Conservation (phyloP, 53 echinoderm and acorn worm genomes). For the Pentamera pediparva region DNA sequence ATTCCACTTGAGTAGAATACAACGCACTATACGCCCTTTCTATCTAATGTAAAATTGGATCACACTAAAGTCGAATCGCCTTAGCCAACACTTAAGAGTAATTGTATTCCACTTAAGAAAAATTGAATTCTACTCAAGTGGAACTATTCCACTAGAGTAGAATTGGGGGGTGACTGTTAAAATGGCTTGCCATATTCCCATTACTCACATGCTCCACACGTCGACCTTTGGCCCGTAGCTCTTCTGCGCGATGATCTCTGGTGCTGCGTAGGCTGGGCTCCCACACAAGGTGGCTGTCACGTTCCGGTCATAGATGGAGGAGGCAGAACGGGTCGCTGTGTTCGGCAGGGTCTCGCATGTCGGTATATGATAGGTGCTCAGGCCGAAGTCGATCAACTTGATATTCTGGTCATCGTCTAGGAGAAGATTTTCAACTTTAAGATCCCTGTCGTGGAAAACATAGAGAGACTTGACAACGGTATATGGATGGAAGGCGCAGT, state of each 20-base stretch:
- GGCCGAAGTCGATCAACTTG: slow-evolving; percentile 92
- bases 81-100: too few species aligned
- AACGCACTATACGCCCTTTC: too few species aligned
- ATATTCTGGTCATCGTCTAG: slow-evolving; percentile 77
- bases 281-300: slow-evolving; percentile 72
- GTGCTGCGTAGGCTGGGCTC: slow-evolving; percentile 96
- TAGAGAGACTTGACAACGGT: too few species aligned
- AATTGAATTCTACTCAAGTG: too few species aligned
- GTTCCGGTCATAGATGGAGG: slow-evolving; percentile 1
- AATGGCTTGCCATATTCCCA: too few species aligned
- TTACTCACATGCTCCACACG: slow-evolving; percentile 98
- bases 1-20: too few species aligned
- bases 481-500: too few species aligned
- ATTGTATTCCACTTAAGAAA: too few species aligned
- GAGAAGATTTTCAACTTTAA: slow-evolving; percentile 92
- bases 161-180: too few species aligned
- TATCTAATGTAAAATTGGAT: too few species aligned
- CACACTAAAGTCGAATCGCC: too few species aligned
- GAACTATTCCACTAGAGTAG: too few species aligned
- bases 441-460: slow-evolving; percentile 51
- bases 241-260: slow-evolving; percentile 89
- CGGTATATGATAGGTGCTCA: slow-evolving; percentile 58
- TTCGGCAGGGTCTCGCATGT: slow-evolving; percentile 1
- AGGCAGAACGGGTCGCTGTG: not conserved
- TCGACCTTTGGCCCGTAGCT: slow-evolving; percentile 95